These are phyloP conservation scores for Musca domestica DNA, from an alignment of 1,140 invertebrate species.

Conservation along the genomic window DNA sequence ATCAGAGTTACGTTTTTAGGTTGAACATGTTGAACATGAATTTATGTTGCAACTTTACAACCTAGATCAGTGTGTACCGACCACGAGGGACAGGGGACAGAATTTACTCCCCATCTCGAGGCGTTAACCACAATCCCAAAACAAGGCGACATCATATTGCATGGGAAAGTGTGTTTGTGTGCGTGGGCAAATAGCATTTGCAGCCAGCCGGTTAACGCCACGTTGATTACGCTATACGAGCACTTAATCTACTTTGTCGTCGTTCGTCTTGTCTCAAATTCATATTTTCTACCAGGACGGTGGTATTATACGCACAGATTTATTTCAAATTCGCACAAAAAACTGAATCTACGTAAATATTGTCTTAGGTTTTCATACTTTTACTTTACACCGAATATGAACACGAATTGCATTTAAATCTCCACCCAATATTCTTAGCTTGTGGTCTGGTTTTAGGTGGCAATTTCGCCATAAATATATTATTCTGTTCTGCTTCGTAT, in stretches of 20 bases:
- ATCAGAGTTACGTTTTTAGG: neutral
- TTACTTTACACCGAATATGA: neutral
- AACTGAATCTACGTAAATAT: neutral
- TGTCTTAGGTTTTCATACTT: neutral
- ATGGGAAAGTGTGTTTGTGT: too few relatives aligned
- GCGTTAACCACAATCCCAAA: neutral
- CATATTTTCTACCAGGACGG: neutral
- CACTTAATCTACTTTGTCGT: constrained; percentile 15
- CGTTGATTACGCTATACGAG: constrained; percentile 5
- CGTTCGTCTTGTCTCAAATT: neutral
- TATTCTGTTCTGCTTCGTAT: too few relatives aligned
- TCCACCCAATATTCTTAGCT: neutral
- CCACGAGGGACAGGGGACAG: too few relatives aligned
- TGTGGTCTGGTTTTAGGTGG: too few relatives aligned
- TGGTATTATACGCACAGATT: neutral
- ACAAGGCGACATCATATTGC: too few relatives aligned
- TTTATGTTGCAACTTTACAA: constrained; percentile 15
- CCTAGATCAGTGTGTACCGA: neutral
- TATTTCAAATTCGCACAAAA: neutral
- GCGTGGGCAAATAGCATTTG: too few relatives aligned
- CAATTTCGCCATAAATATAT: too few relatives aligned
- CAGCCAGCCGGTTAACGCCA: neutral
- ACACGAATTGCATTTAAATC: constrained; percentile 17
- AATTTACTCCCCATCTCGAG: neutral
- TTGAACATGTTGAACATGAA: constrained; percentile 8